These are phyloP conservation scores for Myotis daubentonii DNA, from an alignment of 2,797 vertebrate species.

Conservation along the genomic window DNA sequence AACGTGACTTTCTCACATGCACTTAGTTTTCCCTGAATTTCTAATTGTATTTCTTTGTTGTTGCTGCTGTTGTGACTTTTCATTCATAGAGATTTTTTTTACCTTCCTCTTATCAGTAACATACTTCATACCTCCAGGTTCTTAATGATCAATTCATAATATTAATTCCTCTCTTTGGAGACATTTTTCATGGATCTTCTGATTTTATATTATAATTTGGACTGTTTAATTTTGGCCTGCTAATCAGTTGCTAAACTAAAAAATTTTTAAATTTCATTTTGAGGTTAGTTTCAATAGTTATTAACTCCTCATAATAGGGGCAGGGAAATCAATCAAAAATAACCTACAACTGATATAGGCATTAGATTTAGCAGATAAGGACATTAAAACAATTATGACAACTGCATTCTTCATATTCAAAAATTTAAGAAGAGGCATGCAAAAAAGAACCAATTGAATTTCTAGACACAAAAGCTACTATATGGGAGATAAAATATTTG, in stretches of 20 bases:
- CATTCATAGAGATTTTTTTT: neutral
- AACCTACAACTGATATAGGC: neutral
- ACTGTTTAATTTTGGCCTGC: slow-evolving; percentile 7
- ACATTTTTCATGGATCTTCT: neutral
- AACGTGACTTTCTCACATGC: neutral
- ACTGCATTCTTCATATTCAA: slow-evolving; percentile 12
- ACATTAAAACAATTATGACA: slow-evolving; percentile 13
- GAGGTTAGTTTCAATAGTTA: slow-evolving; percentile 35
- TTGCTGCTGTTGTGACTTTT: neutral
- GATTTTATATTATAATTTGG: slow-evolving; percentile 21
- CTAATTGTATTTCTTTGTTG: slow-evolving; percentile 22
- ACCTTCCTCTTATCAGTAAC: slow-evolving; percentile 9
- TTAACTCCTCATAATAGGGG: neutral
- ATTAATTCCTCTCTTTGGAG: slow-evolving; percentile 9
- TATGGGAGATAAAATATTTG: slow-evolving; percentile 1
- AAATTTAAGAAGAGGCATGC: neutral
- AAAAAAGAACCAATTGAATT: slow-evolving; percentile 7
- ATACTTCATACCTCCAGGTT: neutral
- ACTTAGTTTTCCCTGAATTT: slow-evolving; percentile 43
- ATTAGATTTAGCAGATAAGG: neutral
- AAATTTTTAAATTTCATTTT: slow-evolving; percentile 16
- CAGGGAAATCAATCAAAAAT: neutral
- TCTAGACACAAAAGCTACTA: slow-evolving; percentile 17
- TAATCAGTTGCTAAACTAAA: neutral
- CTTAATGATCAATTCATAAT: slow-evolving; percentile 5